Evolutionary conservation across 64 coral and sea anemone genomes (phyloP).

Genomic region (Astreopora myriophthalma): DNA sequence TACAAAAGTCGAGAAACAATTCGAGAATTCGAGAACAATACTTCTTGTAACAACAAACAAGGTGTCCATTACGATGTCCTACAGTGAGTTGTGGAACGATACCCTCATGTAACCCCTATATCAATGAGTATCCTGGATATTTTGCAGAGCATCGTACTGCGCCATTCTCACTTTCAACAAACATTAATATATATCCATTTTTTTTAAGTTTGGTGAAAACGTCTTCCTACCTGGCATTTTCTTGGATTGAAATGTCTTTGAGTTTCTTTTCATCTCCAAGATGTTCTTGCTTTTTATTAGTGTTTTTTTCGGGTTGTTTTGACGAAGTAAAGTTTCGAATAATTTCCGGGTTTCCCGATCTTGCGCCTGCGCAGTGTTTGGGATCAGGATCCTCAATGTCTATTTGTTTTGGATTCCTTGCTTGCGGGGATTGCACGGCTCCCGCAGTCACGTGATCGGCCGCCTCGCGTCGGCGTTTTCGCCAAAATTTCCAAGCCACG

Average conservation of each 20-base stretch:
- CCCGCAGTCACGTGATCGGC: conserved; percentile 20
- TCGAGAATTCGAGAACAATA: too few species aligned
- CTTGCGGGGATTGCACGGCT: not conserved
- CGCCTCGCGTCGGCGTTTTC: conserved; percentile 60
- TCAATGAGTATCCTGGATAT: too few species aligned
- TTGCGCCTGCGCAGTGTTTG: conserved; percentile 29
- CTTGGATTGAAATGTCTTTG: not conserved
- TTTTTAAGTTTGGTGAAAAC: not conserved
- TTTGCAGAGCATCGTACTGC: too few species aligned
- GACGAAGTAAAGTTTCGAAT: conserved; percentile 89
- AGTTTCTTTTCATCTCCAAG: conserved; percentile 10
- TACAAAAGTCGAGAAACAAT: too few species aligned
- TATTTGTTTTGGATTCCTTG: conserved; percentile 68
- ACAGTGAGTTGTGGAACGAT: too few species aligned
- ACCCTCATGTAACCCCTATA: too few species aligned
- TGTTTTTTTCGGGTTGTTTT: conserved; percentile 48
- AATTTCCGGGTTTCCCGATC: conserved; percentile 73
- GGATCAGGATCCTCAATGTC: conserved; percentile 71
- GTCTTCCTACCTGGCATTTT: conserved; percentile 26
- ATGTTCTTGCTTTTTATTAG: conserved; percentile 52
- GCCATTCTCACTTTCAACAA: too few species aligned
- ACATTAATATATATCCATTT: too few species aligned
- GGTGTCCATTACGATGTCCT: too few species aligned
- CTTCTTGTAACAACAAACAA: too few species aligned
- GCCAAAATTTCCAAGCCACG: conserved; percentile 74